Conservation (phyloP, 2,888 invertebrate genomes). For the Caenorhabditis drosophilae region DNA sequence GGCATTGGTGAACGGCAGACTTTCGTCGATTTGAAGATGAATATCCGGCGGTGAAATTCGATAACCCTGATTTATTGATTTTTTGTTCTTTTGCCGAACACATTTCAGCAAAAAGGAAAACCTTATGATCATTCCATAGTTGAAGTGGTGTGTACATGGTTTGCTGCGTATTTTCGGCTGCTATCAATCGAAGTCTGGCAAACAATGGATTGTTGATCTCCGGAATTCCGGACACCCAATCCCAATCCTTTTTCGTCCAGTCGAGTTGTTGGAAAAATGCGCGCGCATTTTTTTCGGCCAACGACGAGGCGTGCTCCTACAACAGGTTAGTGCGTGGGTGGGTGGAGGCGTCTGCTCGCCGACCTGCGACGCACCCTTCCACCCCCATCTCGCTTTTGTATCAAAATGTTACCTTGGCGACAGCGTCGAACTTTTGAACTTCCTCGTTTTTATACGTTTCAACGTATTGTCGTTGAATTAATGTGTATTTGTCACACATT, state of each 20-base stretch:
- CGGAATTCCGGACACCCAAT: conserved; percentile 55
- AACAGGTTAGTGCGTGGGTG: too few species aligned
- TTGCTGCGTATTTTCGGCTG: conserved; percentile 49
- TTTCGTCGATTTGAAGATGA: background rate
- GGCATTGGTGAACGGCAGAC: too few species aligned
- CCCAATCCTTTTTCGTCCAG: conserved; percentile 64
- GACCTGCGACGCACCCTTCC: too few species aligned
- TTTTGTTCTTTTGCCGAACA: too few species aligned
- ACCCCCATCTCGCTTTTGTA: too few species aligned
- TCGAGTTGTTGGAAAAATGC: conserved; percentile 55
- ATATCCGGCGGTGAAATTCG: conserved; percentile 22
- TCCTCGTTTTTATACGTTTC: conserved; percentile 60
- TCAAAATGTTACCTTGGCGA: conserved; percentile 50
- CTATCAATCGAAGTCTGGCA: conserved; percentile 50
- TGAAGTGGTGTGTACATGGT: conserved; percentile 56
- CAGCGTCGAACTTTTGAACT: conserved; percentile 53
- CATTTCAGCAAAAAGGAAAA: too few species aligned
- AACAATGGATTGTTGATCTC: conserved; percentile 56
- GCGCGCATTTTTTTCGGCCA: conserved; percentile 56
- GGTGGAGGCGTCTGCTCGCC: too few species aligned
- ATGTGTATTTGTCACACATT: conserved; percentile 63
- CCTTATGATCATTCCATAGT: conserved; percentile 53
- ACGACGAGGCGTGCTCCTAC: conserved; percentile 54
- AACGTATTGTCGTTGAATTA: conserved; percentile 60
- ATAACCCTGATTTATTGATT: too few species aligned